phyloP scores from a whole-genome alignment of 2,797 vertebrate species.

The Phaenicophaeus curvirostris region DNA sequence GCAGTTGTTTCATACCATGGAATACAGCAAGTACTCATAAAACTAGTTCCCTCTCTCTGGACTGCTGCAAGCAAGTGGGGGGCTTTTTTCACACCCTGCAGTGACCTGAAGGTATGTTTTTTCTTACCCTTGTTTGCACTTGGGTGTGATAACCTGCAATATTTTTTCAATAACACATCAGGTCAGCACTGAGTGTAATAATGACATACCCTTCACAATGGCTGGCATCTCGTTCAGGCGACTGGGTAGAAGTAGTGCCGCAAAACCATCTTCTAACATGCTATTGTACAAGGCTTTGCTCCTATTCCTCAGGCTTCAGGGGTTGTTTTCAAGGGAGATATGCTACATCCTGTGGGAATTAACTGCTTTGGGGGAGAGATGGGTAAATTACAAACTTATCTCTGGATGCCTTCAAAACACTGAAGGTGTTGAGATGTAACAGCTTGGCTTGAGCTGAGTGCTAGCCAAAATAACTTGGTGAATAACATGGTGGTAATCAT shows the following conservation, averaged over 20 bases:
- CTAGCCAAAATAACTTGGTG: conserved; percentile 48
- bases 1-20: neutral
- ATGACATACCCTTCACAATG: neutral
- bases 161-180: neutral
- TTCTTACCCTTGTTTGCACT: neutral
- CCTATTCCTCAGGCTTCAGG: neutral
- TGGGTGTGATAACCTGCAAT: neutral
- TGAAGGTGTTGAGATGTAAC: conserved; percentile 51
- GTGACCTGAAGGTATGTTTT: neutral
- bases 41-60: neutral
- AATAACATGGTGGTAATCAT: conserved; percentile 36
- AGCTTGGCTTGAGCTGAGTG: conserved; percentile 49
- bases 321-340: neutral
- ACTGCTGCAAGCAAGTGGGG: neutral
- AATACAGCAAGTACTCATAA: neutral
- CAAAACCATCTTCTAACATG: neutral
- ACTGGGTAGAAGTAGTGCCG: neutral
- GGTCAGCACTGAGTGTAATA: neutral
- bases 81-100: neutral
- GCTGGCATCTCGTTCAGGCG: neutral
- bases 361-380: neutral
- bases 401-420: conserved; percentile 16
- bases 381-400: conserved; percentile 16
- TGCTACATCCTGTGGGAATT: neutral
- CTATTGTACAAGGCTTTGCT: neutral